Evolutionary conservation across 1,140 invertebrate genomes (phyloP).

Genomic region (Eufriesea mexicana): DNA sequence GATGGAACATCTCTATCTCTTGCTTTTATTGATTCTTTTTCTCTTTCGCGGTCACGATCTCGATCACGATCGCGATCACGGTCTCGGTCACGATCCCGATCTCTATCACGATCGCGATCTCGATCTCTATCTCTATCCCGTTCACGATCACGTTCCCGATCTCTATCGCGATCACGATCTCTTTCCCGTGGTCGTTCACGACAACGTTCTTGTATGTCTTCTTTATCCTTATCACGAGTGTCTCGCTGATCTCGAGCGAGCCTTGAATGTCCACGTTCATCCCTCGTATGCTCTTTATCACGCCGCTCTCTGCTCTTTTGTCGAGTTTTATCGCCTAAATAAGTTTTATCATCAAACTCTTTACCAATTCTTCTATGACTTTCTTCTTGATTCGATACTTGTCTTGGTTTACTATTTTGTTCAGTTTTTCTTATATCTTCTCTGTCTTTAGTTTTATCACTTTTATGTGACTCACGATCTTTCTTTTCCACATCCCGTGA

Average conservation of each 20-base stretch:
- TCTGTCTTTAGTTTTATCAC: slow-evolving; percentile 77
- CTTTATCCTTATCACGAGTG: slow-evolving; percentile 78
- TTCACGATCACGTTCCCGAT: slow-evolving; percentile 61
- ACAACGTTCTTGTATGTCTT: slow-evolving; percentile 75
- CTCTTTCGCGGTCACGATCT: slow-evolving; percentile 63
- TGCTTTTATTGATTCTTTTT: slow-evolving; percentile 62
- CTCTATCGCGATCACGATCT: slow-evolving; percentile 61
- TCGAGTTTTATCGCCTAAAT: slow-evolving; percentile 67
- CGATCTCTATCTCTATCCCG: slow-evolving; percentile 60
- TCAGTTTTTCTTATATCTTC: slow-evolving; percentile 74
- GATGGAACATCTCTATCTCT: slow-evolving; percentile 58
- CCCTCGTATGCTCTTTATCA: slow-evolving; percentile 76
- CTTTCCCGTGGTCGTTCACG: slow-evolving; percentile 70
- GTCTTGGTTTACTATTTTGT: slow-evolving; percentile 58
- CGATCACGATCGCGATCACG: slow-evolving; percentile 57
- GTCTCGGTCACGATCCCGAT: slow-evolving; percentile 58
- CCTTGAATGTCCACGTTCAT: slow-evolving; percentile 73
- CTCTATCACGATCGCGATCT: slow-evolving; percentile 63
- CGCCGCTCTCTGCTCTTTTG: slow-evolving; percentile 74
- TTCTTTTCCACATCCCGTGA: slow-evolving; percentile 75
- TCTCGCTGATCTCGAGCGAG: slow-evolving; percentile 74
- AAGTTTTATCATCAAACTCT: slow-evolving; percentile 71
- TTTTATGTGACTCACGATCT: slow-evolving; percentile 78
- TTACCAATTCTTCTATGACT: slow-evolving; percentile 68
- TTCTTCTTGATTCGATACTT: slow-evolving; percentile 72